These are phyloP conservation scores for Apis dorsata DNA, from an alignment of 1,140 invertebrate species.

Conservation along the genomic window DNA sequence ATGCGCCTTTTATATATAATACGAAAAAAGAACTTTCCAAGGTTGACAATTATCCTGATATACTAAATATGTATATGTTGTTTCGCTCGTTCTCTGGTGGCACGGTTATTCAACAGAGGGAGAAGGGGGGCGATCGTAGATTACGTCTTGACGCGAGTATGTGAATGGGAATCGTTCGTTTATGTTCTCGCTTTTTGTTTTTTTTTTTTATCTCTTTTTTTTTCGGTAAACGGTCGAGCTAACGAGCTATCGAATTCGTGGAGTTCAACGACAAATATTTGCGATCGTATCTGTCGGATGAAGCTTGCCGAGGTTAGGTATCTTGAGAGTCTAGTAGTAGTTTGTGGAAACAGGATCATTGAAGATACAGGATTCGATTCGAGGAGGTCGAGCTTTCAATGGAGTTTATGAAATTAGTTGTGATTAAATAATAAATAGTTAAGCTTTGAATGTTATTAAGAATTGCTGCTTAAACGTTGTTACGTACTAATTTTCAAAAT, in stretches of 20 bases:
- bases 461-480: no score
- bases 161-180: slow-evolving; percentile 34
- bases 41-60: slow-evolving; percentile 8
- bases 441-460: no score
- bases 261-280: background rate
- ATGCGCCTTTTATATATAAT: background rate
- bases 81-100: slow-evolving; percentile 19
- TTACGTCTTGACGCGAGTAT: background rate
- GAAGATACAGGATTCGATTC: no score
- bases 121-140: slow-evolving; percentile 19
- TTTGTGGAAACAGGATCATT: background rate
- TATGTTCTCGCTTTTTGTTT: background rate
- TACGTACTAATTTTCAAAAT: no score
- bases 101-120: background rate
- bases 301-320: background rate
- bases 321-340: no score
- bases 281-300: slow-evolving; percentile 14
- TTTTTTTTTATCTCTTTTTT: background rate
- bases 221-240: background rate
- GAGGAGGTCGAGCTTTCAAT: no score
- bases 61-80: slow-evolving; percentile 8
- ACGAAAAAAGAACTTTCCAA: slow-evolving; percentile 29
- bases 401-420: no score
- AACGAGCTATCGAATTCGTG: slow-evolving; percentile 22
- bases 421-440: background rate